Evolutionary conservation across 2,797 vertebrate genomes (phyloP), one percentile per base, ranked within the genome.

Genomic region (Platyrinchus mystaceus): DNA sequence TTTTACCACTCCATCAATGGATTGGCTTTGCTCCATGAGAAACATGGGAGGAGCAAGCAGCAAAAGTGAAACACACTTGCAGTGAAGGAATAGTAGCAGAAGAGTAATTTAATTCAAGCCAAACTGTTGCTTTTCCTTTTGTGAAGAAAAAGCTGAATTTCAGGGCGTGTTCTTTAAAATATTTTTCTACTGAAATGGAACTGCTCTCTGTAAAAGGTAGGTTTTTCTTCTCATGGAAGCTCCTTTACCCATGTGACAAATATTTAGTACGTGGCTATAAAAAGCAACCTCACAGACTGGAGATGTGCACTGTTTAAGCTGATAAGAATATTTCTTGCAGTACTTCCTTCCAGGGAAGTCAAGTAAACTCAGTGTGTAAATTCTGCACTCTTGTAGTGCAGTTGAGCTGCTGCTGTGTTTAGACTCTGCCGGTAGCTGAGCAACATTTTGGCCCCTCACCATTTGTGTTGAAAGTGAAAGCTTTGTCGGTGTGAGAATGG

Each of bases 121-220:
- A 83, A 83, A 64, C 19, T 55, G 3, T 13, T 37, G 49, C 5
- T 60, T 82, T 76, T 32, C 7, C 2, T 1, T 39, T 73, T 43
- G 2, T 58, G 32, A 56, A 12, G 44, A 58, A 59, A 30, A 23
- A 4, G 1, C 41, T 78, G 43, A 14, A 39, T 55, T 68, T 88
- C 6, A 28, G 6, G 71, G 83, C 52, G 16, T 46, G 9, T 43
- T 67, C 28, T 89, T 86, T 49, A 47, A 81, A 84, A 14, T 52
- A 87, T 59, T 75, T 60, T 94, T 90, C 75, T 85, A 8, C 66
- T 46, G 74, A 77, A 76, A 97, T 97, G 97, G 94, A 97, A 92
- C 95, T 97, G 81, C 96, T 97, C 8, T 97, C 81, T 70, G 49
- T 97, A 43, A 97, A 96, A 97, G 97, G 96, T 97, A 96, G 8